Base-by-base conservation (phyloP, 2,888 invertebrate genomes). In the Lobophora halterata region DNA sequence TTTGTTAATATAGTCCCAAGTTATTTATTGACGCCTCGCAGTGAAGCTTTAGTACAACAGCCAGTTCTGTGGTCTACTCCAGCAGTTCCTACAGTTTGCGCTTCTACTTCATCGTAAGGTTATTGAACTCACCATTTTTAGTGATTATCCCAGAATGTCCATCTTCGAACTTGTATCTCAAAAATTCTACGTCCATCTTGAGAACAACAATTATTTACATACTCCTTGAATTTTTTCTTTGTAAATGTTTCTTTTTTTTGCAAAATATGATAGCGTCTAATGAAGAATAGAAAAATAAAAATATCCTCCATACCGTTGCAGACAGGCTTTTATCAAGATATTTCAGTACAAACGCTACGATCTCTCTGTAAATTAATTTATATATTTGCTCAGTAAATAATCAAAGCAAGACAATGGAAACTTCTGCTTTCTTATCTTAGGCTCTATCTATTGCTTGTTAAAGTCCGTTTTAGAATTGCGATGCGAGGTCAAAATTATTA, bases 161-260 rank as follows among this genome's bases (percentile, higher is more conserved):
- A 54, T 82, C 75, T 55, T 77, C 71, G 36, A 70, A 82, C 23
- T 66, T 64, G 38, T 73, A 66, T 49, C 67, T 76, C 37, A 83
- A 25, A 50, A 78, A 80, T 36, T 83, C 82, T 5, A 74, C 73
- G 44, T 82, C 79, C 82, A 82, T 82, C 28, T 47, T 57, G 26
- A 21, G 17, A 8, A 18, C 4, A 25, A 14, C 14, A 5, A 33
- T 12, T 23, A 28, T 11, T 19, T 11, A 21, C 11, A 19, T 19
- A 1, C 3, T 27, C 10, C 6, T n/a, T 1, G 2, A 11, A 8
- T 5, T 8, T 24, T 17, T 17, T 17, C 2, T n/a, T 5, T 17
- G 14, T 17, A 2, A 6, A 6, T 17, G 5, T 5, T 17, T 2
- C n/a, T 3, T n/a, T 5, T 17, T 17, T n/a, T 6, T n/a, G 6